Conservation (phyloP, 2,888 invertebrate species). For the Scaeva pyrastri region DNA sequence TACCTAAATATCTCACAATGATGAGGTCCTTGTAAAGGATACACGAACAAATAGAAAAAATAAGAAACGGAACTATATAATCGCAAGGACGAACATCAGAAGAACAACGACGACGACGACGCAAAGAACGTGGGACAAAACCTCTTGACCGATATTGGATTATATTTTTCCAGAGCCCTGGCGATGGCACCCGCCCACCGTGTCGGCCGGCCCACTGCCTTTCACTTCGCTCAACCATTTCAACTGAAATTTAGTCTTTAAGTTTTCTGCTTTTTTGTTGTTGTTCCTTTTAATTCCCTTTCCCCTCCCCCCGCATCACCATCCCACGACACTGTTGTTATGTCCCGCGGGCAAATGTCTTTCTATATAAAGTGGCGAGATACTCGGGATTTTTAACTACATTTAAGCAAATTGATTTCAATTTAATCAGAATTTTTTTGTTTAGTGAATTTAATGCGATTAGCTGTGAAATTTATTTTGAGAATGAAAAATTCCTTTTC, state of each 20-base stretch:
- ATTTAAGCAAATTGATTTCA: constrained; percentile 76
- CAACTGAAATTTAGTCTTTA: constrained; percentile 3
- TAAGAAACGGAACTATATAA: constrained; percentile 14
- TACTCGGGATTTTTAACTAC: constrained; percentile 59
- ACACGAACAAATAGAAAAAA: constrained; percentile 15
- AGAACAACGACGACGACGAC: neutral
- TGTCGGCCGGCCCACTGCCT: no score
- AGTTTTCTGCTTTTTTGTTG: constrained; percentile 7
- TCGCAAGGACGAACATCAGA: constrained; percentile 7
- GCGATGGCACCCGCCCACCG: constrained; percentile 5
- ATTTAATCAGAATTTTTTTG: constrained; percentile 68
- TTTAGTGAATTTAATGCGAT: constrained; percentile 75
- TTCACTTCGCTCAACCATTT: constrained; percentile 20
- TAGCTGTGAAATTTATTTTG: constrained; percentile 75
- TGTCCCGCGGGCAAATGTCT: constrained; percentile 16
- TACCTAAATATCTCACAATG: constrained; percentile 70
- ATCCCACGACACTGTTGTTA: neutral
- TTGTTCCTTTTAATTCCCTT: neutral
- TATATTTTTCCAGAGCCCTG: constrained; percentile 27
- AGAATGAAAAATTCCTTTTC: constrained; percentile 15
- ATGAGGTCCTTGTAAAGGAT: constrained; percentile 16
- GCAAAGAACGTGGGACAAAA: constrained; percentile 13
- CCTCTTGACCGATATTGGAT: constrained; percentile 73
- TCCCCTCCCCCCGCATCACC: neutral
- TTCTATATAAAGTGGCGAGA: constrained; percentile 37